Evolutionary conservation across 2,797 vertebrate genomes (phyloP), one percentile per base, ranked within the genome.

Genomic region (Setipinna tenuifilis): DNA sequence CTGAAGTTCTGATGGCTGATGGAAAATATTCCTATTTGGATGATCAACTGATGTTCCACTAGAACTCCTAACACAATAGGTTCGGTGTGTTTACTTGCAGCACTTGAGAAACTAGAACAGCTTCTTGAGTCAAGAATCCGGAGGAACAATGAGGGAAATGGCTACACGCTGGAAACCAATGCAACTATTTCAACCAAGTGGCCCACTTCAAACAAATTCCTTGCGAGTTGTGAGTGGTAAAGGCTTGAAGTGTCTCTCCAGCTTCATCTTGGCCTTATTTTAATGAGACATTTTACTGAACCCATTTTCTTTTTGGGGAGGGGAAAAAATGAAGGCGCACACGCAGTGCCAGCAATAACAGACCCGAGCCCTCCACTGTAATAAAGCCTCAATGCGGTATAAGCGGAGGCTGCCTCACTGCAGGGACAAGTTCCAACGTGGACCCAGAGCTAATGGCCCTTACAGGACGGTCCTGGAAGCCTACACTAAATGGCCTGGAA

Each of bases 401-500:
- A 44, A 7, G 61, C 71, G 31, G 17, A 19, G 35, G 35, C 31
- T 78, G 71, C 6, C 71, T 78, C 19, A 7, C 17, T 78, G 21
- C 1, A 23, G 83, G 31, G 57, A 41, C 78, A 44, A 54, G 31
- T 31, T 83, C 57, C 61, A 61, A 21, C 17, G 90, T 86, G 90
- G 86, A 93, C 92, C 89, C 88, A 3, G 35, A 85, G 84, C 90
- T 93, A 93, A 94, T 93, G 93, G 94, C 90, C 90, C 93, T 87
- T 91, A 91, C 89, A 94, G 91, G 87, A 93, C 91, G 86, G 88
- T 87, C 82, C 91, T 86, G 91, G 89, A 95, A 92, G 91, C 90
- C 91, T 92, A 91, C 88, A 90, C 91, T 93, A 93, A 94, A 93
- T 93, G 92, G 92, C 87, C 89, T 91, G 93, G 91, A 95, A 95